Percentiles rank a stretch among this genome's conserved stretches.
phyloP scores from a whole-genome alignment of 1,140 invertebrate species.

The Tribolium madens region DNA sequence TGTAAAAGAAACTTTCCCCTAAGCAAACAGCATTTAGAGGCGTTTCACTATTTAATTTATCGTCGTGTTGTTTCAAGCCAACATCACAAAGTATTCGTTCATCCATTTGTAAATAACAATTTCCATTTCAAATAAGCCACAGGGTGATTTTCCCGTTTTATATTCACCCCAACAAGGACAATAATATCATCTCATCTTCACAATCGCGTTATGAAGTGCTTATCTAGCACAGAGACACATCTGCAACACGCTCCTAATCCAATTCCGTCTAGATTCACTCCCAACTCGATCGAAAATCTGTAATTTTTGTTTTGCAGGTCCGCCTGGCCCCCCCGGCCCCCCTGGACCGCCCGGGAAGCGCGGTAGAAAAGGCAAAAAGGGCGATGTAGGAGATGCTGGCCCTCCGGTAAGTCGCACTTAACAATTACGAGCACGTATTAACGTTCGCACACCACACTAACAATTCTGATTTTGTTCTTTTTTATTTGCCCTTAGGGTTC shows the following conservation, averaged over 20 bases:
- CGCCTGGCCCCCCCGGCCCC: conserved; percentile 76
- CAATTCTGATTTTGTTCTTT: conserved; percentile 58
- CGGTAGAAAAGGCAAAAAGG: conserved; percentile 91
- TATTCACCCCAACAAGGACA: conserved; percentile 14
- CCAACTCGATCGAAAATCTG: too few relatives aligned
- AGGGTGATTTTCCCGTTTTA: not conserved
- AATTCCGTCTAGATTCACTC: not conserved
- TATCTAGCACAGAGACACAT: not conserved
- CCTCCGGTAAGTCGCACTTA: conserved; percentile 73
- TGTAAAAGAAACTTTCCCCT: not conserved
- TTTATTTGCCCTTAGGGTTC: conserved; percentile 76
- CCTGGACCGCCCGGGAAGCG: conserved; percentile 83
- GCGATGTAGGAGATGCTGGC: conserved; percentile 83
- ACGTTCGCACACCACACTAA: conserved; percentile 49
- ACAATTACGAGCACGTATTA: conserved; percentile 37
- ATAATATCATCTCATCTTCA: conserved; percentile 38
- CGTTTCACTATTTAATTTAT: not conserved
- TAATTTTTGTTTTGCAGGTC: conserved; percentile 59
- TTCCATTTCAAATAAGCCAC: not conserved
- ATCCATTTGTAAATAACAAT: conserved; percentile 15
- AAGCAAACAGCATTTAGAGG: not conserved
- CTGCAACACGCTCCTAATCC: not conserved
- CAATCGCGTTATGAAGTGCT: not conserved
- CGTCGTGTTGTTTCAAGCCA: not conserved
- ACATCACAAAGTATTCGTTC: not conserved